Conservation (phyloP, 2,797 vertebrate species). For the Onychomys arenicola region DNA sequence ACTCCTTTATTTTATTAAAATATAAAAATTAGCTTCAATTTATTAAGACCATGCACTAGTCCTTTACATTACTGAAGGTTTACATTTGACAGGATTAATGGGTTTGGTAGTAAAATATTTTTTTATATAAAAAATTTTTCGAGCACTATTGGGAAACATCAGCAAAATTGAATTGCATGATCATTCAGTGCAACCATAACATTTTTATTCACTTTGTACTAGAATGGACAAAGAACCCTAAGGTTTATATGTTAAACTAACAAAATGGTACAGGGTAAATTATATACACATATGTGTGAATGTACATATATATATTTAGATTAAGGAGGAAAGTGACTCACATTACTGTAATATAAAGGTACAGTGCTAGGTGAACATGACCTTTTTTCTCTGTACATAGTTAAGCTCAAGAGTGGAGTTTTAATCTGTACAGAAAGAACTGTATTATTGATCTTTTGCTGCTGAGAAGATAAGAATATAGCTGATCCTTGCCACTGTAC, state of each 20-base stretch:
- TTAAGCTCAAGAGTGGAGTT: slow-evolving; percentile 86
- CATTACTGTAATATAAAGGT: slow-evolving; percentile 90
- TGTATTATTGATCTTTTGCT: slow-evolving; percentile 88
- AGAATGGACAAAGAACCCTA: slow-evolving; percentile 85
- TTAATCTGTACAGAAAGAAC: slow-evolving; percentile 89
- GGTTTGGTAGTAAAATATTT: slow-evolving; percentile 90
- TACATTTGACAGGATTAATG: slow-evolving; percentile 89
- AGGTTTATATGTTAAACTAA: slow-evolving; percentile 88
- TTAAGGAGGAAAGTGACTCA: slow-evolving; percentile 89
- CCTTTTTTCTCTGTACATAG: slow-evolving; percentile 89
- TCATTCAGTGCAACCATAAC: slow-evolving; percentile 88
- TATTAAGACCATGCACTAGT: slow-evolving; percentile 86
- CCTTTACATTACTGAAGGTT: slow-evolving; percentile 89
- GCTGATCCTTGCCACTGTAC: slow-evolving; percentile 87
- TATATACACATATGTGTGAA: slow-evolving; percentile 84
- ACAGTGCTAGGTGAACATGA: slow-evolving; percentile 86
- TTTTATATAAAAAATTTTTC: slow-evolving; percentile 89
- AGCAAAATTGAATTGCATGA: slow-evolving; percentile 85
- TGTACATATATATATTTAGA: slow-evolving; percentile 88
- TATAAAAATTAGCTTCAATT: slow-evolving; percentile 84
- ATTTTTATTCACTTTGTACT: slow-evolving; percentile 89
- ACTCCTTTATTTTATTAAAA: slow-evolving; percentile 87
- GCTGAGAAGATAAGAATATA: slow-evolving; percentile 85
- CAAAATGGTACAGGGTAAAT: slow-evolving; percentile 88
- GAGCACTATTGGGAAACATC: slow-evolving; percentile 86